Conservation (phyloP, 2,113 vertebrate genomes). For the Scolopax mira region DNA sequence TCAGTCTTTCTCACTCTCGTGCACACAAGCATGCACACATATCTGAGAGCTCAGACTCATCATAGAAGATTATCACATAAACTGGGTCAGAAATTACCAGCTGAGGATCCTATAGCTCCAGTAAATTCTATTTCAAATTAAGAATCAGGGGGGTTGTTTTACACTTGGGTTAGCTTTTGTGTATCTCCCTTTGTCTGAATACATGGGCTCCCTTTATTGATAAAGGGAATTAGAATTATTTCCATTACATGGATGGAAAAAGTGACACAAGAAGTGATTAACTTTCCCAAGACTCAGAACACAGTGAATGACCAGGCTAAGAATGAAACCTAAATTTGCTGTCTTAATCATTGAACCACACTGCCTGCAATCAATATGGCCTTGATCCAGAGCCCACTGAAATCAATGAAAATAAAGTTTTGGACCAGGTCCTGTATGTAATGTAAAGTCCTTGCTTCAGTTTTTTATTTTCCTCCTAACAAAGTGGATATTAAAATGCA, state of each 20-base stretch:
- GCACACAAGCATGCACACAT: neutral
- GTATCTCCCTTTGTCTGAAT: neutral
- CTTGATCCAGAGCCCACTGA: slow-evolving; percentile 7
- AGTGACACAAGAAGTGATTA: neutral
- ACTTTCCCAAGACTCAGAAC: neutral
- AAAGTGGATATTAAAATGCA: neutral
- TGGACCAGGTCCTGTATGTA: neutral
- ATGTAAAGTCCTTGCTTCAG: neutral
- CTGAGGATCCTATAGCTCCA: neutral
- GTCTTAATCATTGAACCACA: slow-evolving; percentile 3
- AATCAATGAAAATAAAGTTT: neutral
- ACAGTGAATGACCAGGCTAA: neutral
- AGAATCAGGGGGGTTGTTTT: neutral
- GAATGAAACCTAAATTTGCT: slow-evolving; percentile 13
- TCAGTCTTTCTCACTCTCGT: neutral
- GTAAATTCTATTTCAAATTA: neutral
- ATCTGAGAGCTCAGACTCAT: neutral
- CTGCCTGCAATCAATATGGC: neutral
- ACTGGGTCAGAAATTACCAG: neutral
- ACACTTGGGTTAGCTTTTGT: neutral
- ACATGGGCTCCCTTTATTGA: neutral
- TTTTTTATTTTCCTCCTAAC: neutral
- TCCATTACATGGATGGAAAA: neutral
- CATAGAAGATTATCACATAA: neutral
- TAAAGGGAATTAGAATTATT: neutral